Percentiles rank a stretch among this genome's conserved stretches.
These are phyloP conservation scores for Oxytorus armatus DNA, from an alignment of 2,888 invertebrate genomes.

Conservation along the genomic window DNA sequence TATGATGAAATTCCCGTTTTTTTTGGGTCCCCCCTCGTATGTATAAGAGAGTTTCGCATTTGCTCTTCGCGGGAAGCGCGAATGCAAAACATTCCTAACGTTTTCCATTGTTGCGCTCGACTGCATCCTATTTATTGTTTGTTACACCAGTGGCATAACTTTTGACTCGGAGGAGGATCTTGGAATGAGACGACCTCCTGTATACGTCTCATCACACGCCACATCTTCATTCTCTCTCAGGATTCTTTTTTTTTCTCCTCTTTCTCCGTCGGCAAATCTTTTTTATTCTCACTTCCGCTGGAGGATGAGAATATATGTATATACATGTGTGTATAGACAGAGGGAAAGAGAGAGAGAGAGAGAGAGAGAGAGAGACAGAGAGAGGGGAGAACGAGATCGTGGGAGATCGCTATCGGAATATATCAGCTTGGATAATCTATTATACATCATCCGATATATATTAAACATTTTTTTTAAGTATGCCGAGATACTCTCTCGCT, in stretches of 20 bases:
- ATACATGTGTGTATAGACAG: too few species aligned
- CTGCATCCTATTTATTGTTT: too few species aligned
- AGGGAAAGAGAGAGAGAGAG: not conserved
- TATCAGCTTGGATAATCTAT: conserved; percentile 43
- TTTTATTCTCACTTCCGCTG: not conserved
- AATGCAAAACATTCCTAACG: conserved; percentile 37
- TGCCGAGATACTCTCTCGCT: conserved; percentile 32
- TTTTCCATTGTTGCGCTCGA: conserved; percentile 51
- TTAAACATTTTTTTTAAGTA: conserved; percentile 45
- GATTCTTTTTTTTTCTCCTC: not conserved
- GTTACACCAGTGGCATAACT: too few species aligned
- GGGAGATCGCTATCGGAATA: conserved; percentile 53
- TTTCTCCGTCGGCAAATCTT: not conserved
- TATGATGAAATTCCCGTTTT: too few species aligned
- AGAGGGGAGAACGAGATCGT: not conserved
- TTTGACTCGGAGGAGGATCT: too few species aligned
- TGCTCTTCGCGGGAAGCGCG: conserved; percentile 14
- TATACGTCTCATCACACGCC: not conserved
- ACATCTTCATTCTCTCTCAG: not conserved
- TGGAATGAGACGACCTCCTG: too few species aligned
- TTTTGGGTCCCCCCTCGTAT: too few species aligned
- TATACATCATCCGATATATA: conserved; percentile 34
- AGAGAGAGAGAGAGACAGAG: not conserved
- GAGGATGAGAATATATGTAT: not conserved
- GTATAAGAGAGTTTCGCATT: conserved; percentile 36